Conservation (phyloP, 2,113 vertebrate species). For the cat (Felis catus) region F.catus_Fca126_mat1.0 CM031420.1:130111501-130112000, state of each 20-base stretch:
- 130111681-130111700: background rate
- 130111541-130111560: background rate
- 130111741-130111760: background rate
- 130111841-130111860: background rate
- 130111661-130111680: background rate
- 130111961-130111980: background rate
- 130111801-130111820: background rate
- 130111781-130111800: background rate
- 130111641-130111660: background rate
- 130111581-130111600: background rate
- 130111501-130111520: background rate
- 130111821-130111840: background rate
- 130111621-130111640: background rate
- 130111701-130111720: background rate
- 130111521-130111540: background rate
- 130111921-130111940: background rate
- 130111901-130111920: background rate
- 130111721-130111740: background rate
- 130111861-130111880: background rate
- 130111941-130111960: background rate
- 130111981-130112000: background rate
- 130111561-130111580: background rate
- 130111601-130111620: background rate
- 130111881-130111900: background rate
- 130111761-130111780: background rate